A percentile compares a stretch with the other conserved stretches of the same genome.
Conservation (phyloP, 1,140 invertebrate genomes). For the Psix sp. region DNA sequence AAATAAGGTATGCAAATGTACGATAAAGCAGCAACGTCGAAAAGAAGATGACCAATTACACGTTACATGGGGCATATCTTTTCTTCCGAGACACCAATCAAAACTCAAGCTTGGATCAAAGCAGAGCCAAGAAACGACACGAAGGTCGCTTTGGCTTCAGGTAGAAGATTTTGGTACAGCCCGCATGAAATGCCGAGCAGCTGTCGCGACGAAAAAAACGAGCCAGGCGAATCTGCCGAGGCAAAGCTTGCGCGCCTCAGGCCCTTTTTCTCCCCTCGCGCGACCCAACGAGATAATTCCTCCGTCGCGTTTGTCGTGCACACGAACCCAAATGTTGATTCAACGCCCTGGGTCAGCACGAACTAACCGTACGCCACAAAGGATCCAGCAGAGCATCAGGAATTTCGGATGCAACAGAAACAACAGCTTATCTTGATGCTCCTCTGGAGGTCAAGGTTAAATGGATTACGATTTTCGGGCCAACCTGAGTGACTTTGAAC, state of each 20-base stretch:
- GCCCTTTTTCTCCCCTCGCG: conserved; percentile 27
- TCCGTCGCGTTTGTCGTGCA: conserved; percentile 26
- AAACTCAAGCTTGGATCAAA: conserved; percentile 4
- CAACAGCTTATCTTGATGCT: conserved; percentile 16
- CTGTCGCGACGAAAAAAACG: conserved; percentile 48
- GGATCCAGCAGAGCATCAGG: conserved; percentile 1
- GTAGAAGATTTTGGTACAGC: conserved; percentile 25
- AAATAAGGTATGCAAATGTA: too few species aligned
- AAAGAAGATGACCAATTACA: neutral
- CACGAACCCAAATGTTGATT: conserved; percentile 30
- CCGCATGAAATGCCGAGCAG: conserved; percentile 44
- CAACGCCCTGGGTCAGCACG: conserved; percentile 25
- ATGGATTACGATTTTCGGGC: conserved; percentile 19
- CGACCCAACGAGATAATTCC: conserved; percentile 25
- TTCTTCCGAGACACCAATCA: neutral
- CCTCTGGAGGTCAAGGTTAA: conserved; percentile 25
- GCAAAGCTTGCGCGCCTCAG: conserved; percentile 8
- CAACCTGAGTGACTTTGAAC: conserved; percentile 3
- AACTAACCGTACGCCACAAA: conserved; percentile 8
- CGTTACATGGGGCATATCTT: neutral
- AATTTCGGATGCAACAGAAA: conserved; percentile 8
- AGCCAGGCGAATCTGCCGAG: conserved; percentile 25
- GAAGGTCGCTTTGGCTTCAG: conserved; percentile 36
- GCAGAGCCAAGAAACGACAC: conserved; percentile 11
- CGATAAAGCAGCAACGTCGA: too few species aligned